Percentiles rank a stretch among this genome's conserved stretches.
phyloP scores from a whole-genome alignment of 2,797 vertebrate genomes.

The Gymnodraco acuticeps region DNA sequence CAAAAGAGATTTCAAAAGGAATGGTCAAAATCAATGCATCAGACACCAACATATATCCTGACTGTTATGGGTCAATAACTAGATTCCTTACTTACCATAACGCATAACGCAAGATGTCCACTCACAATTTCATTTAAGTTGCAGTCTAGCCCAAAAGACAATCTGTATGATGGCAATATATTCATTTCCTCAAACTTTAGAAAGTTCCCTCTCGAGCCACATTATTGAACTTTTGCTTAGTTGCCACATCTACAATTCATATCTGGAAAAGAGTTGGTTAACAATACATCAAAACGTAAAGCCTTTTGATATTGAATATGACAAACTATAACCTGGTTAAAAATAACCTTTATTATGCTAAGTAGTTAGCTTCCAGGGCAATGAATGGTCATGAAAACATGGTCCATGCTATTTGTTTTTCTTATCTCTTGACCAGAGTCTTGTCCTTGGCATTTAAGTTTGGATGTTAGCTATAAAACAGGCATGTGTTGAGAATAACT shows the following conservation, averaged over 20 bases:
- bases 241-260: background rate
- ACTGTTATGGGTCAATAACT: conserved; percentile 7
- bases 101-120: background rate
- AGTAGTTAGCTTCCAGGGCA: background rate
- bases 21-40: background rate
- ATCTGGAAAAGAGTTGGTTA: background rate
- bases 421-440: background rate
- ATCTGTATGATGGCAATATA: background rate
- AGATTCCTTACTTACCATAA: background rate
- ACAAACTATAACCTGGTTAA: background rate
- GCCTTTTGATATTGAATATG: background rate
- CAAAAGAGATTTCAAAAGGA: background rate
- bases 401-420: background rate
- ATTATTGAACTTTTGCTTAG: background rate
- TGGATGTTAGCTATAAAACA: background rate
- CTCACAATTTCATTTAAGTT: background rate
- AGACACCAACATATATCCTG: background rate
- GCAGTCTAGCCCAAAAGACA: background rate
- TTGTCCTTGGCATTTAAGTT: background rate
- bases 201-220: background rate
- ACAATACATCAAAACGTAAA: background rate
- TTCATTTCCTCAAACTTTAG: background rate
- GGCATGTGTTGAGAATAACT: background rate
- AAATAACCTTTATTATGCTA: background rate
- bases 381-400: background rate